Evolutionary conservation across 2,113 vertebrate species (phyloP).

Genomic region (Tragelaphus imberbis): DNA sequence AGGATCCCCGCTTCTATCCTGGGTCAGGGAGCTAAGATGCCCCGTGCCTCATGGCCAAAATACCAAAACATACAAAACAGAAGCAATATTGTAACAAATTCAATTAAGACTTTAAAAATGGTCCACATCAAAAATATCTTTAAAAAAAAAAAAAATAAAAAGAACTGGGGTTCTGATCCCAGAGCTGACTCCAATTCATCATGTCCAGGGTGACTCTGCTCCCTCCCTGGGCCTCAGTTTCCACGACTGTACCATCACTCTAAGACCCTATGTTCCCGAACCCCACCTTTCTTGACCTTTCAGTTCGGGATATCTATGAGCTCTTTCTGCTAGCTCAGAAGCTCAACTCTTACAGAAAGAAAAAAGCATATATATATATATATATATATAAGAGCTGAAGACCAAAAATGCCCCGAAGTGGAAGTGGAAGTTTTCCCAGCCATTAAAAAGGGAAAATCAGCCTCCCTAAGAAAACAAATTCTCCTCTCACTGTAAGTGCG

Average conservation of each 20-base stretch:
- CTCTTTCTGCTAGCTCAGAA: background rate
- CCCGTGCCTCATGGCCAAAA: background rate
- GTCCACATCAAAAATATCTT: background rate
- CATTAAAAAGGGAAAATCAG: conserved; percentile 25
- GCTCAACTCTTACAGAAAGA: background rate
- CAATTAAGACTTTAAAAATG: background rate
- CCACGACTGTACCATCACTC: fast-evolving
- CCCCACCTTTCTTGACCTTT: background rate
- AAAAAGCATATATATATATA: background rate
- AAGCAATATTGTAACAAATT: background rate
- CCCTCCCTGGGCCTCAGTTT: background rate
- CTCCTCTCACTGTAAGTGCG: background rate
- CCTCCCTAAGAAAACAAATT: conserved; percentile 42
- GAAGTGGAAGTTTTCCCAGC: background rate
- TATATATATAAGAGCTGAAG: background rate
- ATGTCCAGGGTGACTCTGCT: fast-evolving
- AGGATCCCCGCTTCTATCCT: background rate
- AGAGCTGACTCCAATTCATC: background rate
- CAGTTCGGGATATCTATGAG: background rate
- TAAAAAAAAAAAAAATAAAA: background rate
- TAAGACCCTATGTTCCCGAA: background rate
- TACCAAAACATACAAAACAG: background rate
- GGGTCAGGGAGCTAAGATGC: background rate
- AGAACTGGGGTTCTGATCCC: fast-evolving
- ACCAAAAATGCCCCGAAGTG: background rate